These are phyloP conservation scores for Drosophila pseudoananassae DNA, from an alignment of 1,140 invertebrate species.

Conservation along the genomic window DNA sequence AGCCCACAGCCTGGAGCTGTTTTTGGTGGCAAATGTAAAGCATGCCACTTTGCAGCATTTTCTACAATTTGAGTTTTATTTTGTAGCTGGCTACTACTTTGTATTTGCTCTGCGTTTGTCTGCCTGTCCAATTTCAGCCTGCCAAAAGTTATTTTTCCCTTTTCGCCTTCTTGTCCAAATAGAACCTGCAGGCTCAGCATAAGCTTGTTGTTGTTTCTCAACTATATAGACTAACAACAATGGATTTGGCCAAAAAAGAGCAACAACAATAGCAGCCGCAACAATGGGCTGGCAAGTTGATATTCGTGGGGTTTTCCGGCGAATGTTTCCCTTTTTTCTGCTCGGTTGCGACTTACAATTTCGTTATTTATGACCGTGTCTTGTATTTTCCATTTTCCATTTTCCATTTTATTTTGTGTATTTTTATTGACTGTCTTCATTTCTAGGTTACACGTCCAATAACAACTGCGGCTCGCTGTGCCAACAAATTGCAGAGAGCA, in stretches of 20 bases:
- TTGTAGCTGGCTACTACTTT: slow-evolving; percentile 19
- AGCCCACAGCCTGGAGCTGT: slow-evolving; percentile 11
- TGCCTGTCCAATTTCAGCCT: slow-evolving; percentile 64
- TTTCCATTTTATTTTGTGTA: neutral
- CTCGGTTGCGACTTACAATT: slow-evolving; percentile 59
- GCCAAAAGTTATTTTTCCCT: slow-evolving; percentile 60
- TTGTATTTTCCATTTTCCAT: neutral
- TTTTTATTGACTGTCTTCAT: slow-evolving; percentile 47
- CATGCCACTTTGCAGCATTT: slow-evolving; percentile 66
- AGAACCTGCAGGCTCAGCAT: slow-evolving; percentile 75
- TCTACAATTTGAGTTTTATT: slow-evolving; percentile 74
- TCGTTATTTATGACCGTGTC: slow-evolving; percentile 72
- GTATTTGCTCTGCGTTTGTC: slow-evolving; percentile 69
- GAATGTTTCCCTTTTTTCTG: slow-evolving; percentile 32
- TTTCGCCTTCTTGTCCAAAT: slow-evolving; percentile 51
- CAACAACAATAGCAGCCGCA: slow-evolving; percentile 27
- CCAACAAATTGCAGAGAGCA: slow-evolving; percentile 74
- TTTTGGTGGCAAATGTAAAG: slow-evolving; percentile 32
- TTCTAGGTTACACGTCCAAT: slow-evolving; percentile 68
- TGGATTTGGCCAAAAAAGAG: slow-evolving; percentile 19
- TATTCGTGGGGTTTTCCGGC: slow-evolving; percentile 54
- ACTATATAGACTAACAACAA: slow-evolving; percentile 27
- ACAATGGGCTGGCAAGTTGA: slow-evolving; percentile 60
- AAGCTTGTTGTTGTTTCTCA: slow-evolving; percentile 16
- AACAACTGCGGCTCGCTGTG: slow-evolving; percentile 46